Conservation (phyloP, 2,888 invertebrate species). For the Ormyrus pomaceus region DNA sequence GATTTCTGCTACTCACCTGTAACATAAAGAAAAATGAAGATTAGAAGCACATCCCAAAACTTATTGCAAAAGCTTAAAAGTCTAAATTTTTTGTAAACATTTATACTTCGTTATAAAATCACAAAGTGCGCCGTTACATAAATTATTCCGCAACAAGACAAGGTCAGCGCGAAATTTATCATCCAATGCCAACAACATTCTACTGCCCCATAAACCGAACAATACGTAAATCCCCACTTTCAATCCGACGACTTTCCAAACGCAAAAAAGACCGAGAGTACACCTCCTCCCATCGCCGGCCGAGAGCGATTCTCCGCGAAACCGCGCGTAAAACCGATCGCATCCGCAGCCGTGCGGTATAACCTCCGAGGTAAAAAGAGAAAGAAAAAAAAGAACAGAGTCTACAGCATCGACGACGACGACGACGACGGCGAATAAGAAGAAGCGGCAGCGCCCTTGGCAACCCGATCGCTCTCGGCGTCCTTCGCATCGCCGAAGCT, state of each 20-base stretch:
- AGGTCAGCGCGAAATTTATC: neutral
- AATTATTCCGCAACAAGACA: too few species aligned
- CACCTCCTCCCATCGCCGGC: too few species aligned
- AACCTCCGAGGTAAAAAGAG: conserved; percentile 2
- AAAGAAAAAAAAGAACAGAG: neutral
- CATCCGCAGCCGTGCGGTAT: neutral
- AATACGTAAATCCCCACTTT: neutral
- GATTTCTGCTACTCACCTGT: conserved; percentile 14
- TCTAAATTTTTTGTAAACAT: too few species aligned
- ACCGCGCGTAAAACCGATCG: conserved; percentile 14
- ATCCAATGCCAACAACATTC: neutral
- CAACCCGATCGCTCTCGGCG: conserved; percentile 29
- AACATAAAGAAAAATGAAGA: conserved; percentile 20
- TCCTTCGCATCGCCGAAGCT: conserved; percentile 28
- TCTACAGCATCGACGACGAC: neutral
- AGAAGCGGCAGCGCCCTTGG: conserved; percentile 28
- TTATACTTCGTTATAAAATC: too few species aligned
- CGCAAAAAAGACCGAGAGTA: too few species aligned
- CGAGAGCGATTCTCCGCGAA: neutral
- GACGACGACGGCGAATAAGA: neutral
- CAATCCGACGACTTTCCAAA: neutral
- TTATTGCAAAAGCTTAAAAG: too few species aligned
- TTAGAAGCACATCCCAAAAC: too few species aligned
- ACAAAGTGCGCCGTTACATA: too few species aligned
- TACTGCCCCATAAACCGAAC: neutral